These are phyloP conservation scores for Gobiocypris rarus DNA, from an alignment of 2,113 vertebrate genomes.

Conservation along the genomic window DNA sequence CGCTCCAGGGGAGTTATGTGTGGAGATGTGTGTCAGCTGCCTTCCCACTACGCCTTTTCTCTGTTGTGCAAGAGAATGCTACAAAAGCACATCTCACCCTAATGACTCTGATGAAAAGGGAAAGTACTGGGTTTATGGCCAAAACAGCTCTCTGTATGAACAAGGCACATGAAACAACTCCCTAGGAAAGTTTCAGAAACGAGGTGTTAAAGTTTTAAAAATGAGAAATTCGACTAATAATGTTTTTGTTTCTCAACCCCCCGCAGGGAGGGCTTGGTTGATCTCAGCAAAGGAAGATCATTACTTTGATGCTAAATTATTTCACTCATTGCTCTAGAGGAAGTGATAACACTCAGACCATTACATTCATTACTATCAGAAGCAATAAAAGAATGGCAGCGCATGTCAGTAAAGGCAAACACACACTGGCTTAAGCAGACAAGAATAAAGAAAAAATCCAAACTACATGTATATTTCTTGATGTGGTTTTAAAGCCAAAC, in stretches of 20 bases:
- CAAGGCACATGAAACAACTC: neutral
- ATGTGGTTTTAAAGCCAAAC: neutral
- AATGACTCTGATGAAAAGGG: neutral
- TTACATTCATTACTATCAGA: neutral
- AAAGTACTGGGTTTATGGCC: constrained; percentile 11
- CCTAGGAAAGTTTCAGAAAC: neutral
- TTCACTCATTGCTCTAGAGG: neutral
- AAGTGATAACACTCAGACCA: neutral
- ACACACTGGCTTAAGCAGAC: neutral
- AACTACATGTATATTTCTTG: neutral
- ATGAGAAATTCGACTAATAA: neutral
- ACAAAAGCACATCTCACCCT: constrained; percentile 14
- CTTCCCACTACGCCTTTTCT: constrained; percentile 1
- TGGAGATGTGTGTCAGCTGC: constrained; percentile 8
- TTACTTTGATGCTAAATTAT: constrained; percentile 21
- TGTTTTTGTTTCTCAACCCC: neutral
- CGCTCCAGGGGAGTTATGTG: neutral
- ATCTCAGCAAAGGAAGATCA: neutral
- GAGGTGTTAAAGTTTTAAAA: neutral
- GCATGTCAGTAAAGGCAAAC: neutral
- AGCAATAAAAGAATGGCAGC: no score
- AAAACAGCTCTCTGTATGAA: neutral
- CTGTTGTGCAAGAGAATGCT: constrained; percentile 12
- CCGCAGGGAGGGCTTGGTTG: neutral
- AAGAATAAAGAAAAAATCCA: constrained; percentile 2